Percentiles rank a stretch among this genome's conserved stretches.
These are phyloP conservation scores for Theretra japonica DNA, from an alignment of 2,888 invertebrate genomes.

Conservation along the genomic window DNA sequence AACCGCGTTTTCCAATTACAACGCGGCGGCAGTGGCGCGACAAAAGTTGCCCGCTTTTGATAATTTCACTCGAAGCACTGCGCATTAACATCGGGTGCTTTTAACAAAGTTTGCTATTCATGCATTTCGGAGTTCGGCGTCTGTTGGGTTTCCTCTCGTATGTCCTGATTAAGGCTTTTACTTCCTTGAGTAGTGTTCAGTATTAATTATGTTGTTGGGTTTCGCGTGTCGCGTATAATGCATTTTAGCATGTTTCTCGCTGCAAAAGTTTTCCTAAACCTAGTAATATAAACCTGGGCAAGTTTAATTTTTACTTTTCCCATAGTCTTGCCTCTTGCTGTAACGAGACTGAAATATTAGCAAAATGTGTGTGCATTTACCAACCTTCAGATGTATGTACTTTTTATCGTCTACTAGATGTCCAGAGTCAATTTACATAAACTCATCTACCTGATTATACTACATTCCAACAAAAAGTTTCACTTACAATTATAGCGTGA, in stretches of 20 bases:
- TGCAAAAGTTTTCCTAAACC: too few species aligned
- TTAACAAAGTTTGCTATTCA: background rate
- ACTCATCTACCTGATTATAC: too few species aligned
- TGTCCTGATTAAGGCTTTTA: background rate
- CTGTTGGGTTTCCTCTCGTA: background rate
- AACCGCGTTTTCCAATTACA: constrained; percentile 21
- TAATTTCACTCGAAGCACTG: background rate
- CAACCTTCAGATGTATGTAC: too few species aligned
- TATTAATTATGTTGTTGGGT: background rate
- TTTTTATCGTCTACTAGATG: too few species aligned
- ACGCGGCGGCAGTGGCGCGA: background rate
- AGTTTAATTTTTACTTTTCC: too few species aligned
- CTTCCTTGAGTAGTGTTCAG: background rate
- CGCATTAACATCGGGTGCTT: background rate
- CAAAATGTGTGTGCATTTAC: too few species aligned
- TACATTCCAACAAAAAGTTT: background rate
- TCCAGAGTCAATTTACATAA: background rate
- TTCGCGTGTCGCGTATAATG: background rate
- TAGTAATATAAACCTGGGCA: too few species aligned
- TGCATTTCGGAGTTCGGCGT: background rate
- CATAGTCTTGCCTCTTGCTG: too few species aligned
- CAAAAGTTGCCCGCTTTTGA: constrained; percentile 9
- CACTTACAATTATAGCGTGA: background rate
- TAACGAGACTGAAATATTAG: too few species aligned
- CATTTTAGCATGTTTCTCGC: background rate